These are phyloP conservation scores for Mylabris phalerata DNA, from an alignment of 1,140 invertebrate species.

Conservation along the genomic window DNA sequence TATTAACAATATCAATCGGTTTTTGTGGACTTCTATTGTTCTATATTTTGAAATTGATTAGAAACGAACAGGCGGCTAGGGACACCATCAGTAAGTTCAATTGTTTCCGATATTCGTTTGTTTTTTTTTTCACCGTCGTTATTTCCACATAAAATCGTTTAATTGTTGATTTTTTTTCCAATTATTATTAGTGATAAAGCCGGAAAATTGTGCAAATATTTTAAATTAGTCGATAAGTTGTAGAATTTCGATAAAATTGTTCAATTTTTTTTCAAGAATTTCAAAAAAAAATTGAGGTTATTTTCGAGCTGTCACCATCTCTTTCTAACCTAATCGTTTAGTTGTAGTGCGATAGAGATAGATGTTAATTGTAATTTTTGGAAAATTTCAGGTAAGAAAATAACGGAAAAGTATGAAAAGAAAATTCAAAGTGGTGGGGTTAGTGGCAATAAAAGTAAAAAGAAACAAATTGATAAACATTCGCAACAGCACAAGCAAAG, in stretches of 20 bases:
- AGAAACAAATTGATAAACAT: slow-evolving; percentile 17
- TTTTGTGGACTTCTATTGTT: slow-evolving; percentile 20
- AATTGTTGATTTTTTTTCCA: too few relatives aligned
- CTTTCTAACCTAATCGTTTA: too few relatives aligned
- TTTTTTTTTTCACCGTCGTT: neutral
- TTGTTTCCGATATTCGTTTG: slow-evolving; percentile 3
- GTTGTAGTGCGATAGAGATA: too few relatives aligned
- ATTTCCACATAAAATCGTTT: slow-evolving; percentile 1
- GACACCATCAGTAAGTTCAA: slow-evolving; percentile 24
- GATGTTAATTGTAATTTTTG: too few relatives aligned
- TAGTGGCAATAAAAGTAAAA: slow-evolving; percentile 17
- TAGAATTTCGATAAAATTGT: too few relatives aligned
- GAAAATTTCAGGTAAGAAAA: too few relatives aligned
- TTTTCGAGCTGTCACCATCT: too few relatives aligned
- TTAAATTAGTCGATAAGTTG: too few relatives aligned
- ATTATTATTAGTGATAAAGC: too few relatives aligned
- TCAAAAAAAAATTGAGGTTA: too few relatives aligned
- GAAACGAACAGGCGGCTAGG: slow-evolving; percentile 17
- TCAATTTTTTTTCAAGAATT: too few relatives aligned
- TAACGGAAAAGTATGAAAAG: neutral
- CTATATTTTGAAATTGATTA: slow-evolving; percentile 25
- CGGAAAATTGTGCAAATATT: too few relatives aligned
- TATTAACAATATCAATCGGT: slow-evolving; percentile 20
- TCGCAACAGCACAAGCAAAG: slow-evolving; percentile 50
- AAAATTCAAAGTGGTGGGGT: neutral